phyloP scores from a whole-genome alignment of 2,113 vertebrate genomes.

The Tachysurus fulvidraco region DNA sequence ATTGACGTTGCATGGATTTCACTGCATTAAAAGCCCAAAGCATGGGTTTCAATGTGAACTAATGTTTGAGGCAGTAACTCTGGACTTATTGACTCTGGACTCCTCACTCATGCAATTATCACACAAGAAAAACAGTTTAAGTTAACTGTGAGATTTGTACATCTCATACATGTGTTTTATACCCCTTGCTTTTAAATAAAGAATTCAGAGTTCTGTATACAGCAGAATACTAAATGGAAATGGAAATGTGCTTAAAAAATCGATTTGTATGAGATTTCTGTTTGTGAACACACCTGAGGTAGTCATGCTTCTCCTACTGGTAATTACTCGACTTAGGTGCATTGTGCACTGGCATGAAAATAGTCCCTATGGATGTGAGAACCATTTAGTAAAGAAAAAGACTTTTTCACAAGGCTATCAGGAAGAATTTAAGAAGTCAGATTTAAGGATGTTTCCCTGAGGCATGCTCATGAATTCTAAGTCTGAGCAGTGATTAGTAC shows the following conservation, averaged over 20 bases:
- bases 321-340: conserved; percentile 13
- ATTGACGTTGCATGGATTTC: neutral
- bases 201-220: no score
- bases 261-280: neutral
- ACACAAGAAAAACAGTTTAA: neutral
- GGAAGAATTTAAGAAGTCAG: conserved; percentile 26
- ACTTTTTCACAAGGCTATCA: conserved; percentile 8
- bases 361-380: neutral
- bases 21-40: neutral
- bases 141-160: neutral
- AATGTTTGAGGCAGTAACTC: neutral
- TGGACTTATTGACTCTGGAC: neutral
- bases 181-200: neutral
- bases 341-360: neutral
- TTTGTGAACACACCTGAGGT: conserved; percentile 18
- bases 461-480: conserved; percentile 23
- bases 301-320: neutral
- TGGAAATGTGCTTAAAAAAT: neutral
- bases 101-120: neutral
- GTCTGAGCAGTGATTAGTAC: conserved; percentile 30
- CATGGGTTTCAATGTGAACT: neutral
- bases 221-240: no score
- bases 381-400: conserved; percentile 23
- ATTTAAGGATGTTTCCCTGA: conserved; percentile 9
- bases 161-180: neutral